Base-by-base conservation (phyloP, 2,797 vertebrate genomes). In the Geotrypetes seraphini region DNA sequence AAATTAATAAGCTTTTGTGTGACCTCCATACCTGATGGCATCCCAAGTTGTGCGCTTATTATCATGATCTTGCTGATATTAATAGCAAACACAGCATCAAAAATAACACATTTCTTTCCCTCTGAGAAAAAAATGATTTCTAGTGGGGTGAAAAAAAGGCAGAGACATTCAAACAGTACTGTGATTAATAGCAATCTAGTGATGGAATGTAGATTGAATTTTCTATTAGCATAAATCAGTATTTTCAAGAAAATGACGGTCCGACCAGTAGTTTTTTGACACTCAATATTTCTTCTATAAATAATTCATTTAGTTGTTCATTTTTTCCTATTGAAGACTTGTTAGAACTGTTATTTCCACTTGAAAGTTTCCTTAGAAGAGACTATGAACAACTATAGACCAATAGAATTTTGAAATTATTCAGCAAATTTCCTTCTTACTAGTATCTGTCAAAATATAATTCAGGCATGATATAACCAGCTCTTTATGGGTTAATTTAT, bases 331-430 rank as follows among this genome's bases (percentile, higher is more conserved):
- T 61, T 63, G 39, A 18, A 56, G 40, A 44, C 66, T 69, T 71
- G 34, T 66, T 69, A 61, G 45, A 69, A 59, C 40, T 63, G 43
- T 64, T 62, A 57, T 68, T 75, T 71, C 63, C 57, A 56, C 56
- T 63, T 54, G 56, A 58, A 60, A 56, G 31, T 47, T 36, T 28
- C 28, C 50, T 69, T 53, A 51, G 29, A 58, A 55, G 56, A 50
- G 46, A 11, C 35, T 39, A 23, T 36, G 57, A 66, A 57, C 45
- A 60, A 51, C 19, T 56, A 41, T 37, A 57, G 15, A n/a, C 19
- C 19, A 50, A 58, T 52, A 50, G 33, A 49, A 42, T 63, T 65
- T 67, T 60, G 50, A 22, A 53, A 44, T 49, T 46, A 50, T 49
- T 57, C 53, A 53, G 57, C 45, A 41, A 34, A 57, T 59, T 32